Conservation (phyloP, 2,113 vertebrate species). For the Sigmodon hispidus region DNA sequence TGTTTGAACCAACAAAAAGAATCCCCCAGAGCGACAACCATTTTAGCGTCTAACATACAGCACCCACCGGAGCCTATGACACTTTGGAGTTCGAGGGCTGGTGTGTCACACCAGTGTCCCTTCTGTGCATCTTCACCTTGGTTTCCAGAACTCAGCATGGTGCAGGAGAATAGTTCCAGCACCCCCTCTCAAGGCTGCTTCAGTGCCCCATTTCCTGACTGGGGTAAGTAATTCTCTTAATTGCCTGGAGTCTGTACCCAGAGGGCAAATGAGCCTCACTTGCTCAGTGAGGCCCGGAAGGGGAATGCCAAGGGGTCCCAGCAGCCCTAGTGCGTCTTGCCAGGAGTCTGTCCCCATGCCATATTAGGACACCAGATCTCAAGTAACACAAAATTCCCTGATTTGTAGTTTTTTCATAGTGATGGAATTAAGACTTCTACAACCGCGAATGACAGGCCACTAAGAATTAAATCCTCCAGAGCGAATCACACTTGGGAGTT, state of each 20-base stretch:
- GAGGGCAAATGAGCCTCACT: background rate
- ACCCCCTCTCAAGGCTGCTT: background rate
- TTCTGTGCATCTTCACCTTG: background rate
- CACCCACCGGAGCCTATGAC: fast-evolving
- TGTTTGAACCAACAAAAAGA: background rate
- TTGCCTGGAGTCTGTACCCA: background rate
- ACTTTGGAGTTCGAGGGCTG: background rate
- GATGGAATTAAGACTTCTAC: background rate
- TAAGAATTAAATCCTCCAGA: background rate
- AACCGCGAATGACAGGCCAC: background rate
- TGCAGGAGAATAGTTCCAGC: background rate
- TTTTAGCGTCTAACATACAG: background rate
- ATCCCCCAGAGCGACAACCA: background rate
- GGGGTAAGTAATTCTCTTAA: background rate
- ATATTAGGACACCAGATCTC: background rate
- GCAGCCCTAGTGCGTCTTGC: background rate
- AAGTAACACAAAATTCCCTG: background rate
- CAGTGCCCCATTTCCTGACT: background rate
- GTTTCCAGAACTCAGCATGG: background rate
- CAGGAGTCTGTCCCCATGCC: background rate
- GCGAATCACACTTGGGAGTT: background rate
- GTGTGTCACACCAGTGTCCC: background rate
- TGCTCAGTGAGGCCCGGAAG: background rate
- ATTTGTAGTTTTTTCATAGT: background rate
- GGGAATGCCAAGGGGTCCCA: background rate